Evolutionary conservation across 1,140 invertebrate species (phyloP).

Genomic region (Pogonognathellus flavescens): DNA sequence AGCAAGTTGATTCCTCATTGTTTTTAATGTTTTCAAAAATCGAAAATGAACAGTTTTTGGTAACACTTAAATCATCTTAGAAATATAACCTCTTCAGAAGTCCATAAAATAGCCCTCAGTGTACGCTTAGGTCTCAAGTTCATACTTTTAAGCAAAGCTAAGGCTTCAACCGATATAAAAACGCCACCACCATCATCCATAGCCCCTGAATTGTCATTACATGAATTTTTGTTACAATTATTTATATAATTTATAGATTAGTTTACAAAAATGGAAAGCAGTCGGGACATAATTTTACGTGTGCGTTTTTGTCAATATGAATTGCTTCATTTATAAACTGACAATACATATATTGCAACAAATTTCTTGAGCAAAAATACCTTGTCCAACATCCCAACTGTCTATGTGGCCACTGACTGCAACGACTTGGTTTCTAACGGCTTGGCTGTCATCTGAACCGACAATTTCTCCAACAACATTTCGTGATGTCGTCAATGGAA

Average conservation of each 20-base stretch:
- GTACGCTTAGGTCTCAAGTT: conserved; percentile 81
- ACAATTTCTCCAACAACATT: conserved; percentile 82
- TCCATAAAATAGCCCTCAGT: conserved; percentile 80
- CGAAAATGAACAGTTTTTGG: no score
- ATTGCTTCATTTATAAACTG: no score
- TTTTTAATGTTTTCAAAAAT: no score
- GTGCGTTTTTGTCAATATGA: no score
- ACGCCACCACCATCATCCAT: conserved; percentile 90
- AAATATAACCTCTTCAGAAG: conserved; percentile 79
- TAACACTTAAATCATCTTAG: no score
- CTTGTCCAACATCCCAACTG: conserved; percentile 70
- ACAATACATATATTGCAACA: no score
- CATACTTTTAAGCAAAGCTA: conserved; percentile 79
- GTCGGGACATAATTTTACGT: no score
- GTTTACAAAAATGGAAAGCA: no score
- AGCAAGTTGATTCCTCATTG: no score
- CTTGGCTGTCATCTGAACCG: conserved; percentile 73
- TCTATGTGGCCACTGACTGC: conserved; percentile 88
- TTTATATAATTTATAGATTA: conserved; percentile 13
- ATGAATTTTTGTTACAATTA: not conserved
- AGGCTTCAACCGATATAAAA: conserved; percentile 84
- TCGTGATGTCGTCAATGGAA: conserved; percentile 74
- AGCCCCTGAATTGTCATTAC: conserved; percentile 76
- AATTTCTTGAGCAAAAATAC: no score
- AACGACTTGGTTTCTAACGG: conserved; percentile 77